Percentiles rank a stretch among this genome's conserved stretches.
These are phyloP conservation scores for Heliothis virescens DNA, from an alignment of 1,140 invertebrate species.

Conservation along the genomic window DNA sequence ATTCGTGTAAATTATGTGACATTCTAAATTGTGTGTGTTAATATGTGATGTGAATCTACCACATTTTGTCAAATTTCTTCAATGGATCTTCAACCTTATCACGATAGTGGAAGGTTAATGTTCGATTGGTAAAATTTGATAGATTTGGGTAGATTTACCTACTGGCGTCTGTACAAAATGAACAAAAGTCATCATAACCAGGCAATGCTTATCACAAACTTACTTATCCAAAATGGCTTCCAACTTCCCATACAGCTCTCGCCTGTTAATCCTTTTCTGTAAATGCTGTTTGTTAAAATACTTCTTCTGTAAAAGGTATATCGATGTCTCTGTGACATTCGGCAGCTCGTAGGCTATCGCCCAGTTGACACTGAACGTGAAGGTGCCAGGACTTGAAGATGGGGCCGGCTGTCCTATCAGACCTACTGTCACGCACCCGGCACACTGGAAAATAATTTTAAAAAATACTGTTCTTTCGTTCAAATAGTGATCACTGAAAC, in stretches of 20 bases:
- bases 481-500: no score
- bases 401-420: conserved; percentile 85
- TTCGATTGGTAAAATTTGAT: no score
- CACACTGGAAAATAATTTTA: conserved; percentile 61
- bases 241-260: conserved; percentile 89
- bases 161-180: no score
- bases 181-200: no score
- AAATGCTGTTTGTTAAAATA: conserved; percentile 68
- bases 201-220: conserved; percentile 61
- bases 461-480: no score
- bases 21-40: no score
- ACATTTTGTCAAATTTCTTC: no score
- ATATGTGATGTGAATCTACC: no score
- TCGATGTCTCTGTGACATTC: conserved; percentile 88
- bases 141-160: no score
- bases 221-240: conserved; percentile 91
- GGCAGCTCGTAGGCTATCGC: conserved; percentile 92
- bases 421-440: conserved; percentile 86
- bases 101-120: no score
- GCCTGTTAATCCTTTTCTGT: conserved; percentile 85
- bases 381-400: conserved; percentile 83
- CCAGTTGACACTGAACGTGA: conserved; percentile 90
- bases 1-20: no score
- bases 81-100: no score
- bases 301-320: conserved; percentile 62